Conservation (phyloP, 2,113 vertebrate species). For the Otocyon megalotis region DNA sequence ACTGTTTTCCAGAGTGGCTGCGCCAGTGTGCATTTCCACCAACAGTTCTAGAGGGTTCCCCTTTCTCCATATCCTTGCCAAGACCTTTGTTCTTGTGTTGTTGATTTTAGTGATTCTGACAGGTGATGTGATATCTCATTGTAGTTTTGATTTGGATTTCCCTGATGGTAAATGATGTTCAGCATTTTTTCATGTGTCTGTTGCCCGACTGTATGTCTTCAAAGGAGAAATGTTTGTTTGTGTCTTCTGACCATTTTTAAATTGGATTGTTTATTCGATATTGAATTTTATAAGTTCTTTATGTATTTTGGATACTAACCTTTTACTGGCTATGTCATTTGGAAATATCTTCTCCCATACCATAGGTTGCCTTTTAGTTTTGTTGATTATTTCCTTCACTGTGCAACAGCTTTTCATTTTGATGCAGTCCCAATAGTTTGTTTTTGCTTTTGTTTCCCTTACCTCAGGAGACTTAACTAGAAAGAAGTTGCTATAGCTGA, state of each 20-base stretch:
- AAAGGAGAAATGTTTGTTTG: too few species aligned
- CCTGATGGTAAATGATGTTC: neutral
- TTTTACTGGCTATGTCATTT: too few species aligned
- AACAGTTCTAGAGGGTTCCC: neutral
- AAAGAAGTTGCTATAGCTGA: neutral
- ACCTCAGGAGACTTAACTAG: neutral
- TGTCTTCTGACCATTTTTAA: too few species aligned
- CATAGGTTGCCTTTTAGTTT: neutral
- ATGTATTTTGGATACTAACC: neutral
- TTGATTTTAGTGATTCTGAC: neutral
- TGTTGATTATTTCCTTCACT: neutral
- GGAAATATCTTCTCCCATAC: neutral
- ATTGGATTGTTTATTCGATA: too few species aligned
- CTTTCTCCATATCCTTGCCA: neutral
- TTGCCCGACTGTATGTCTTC: neutral
- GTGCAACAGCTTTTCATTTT: neutral
- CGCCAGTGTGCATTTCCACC: too few species aligned
- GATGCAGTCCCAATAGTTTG: neutral
- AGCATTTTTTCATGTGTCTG: neutral
- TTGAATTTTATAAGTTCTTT: neutral
- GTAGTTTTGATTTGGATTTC: neutral
- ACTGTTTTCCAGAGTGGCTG: too few species aligned
- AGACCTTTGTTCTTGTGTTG: neutral
- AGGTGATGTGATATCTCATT: neutral
- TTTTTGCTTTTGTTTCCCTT: neutral